Conservation (phyloP, 1,140 invertebrate species). For the Panulirus ornatus region DNA sequence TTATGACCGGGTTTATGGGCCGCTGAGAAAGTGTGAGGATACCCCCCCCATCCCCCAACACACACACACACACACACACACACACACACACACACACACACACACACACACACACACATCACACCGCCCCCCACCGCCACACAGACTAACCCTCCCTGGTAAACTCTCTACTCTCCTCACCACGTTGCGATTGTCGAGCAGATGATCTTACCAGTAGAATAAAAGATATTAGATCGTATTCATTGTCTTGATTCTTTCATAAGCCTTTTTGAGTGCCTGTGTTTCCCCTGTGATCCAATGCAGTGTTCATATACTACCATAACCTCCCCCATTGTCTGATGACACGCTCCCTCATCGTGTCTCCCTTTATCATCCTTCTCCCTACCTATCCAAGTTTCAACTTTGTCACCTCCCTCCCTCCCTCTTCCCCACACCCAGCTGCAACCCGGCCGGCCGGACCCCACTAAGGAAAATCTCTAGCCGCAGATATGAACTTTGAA, state of each 20-base stretch:
- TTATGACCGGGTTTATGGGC: too few relatives aligned
- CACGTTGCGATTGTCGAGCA: not conserved
- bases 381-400: not conserved
- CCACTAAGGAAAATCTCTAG: constrained; percentile 22
- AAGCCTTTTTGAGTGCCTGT: not conserved
- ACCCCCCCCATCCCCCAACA: too few relatives aligned
- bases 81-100: constrained; percentile 14
- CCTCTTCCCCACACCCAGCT: not conserved
- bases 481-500: constrained; percentile 15
- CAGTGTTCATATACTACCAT: not conserved
- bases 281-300: not conserved
- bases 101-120: constrained; percentile 21
- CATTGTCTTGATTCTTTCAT: not conserved
- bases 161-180: not conserved
- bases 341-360: not conserved
- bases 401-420: not conserved
- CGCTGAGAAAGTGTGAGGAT: too few relatives aligned
- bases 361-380: not conserved
- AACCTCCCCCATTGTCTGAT: not conserved
- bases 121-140: not conserved
- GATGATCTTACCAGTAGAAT: not conserved
- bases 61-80: constrained; percentile 31
- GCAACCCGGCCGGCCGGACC: not conserved
- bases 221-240: not conserved
- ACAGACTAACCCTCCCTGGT: not conserved